Evolutionary conservation across 1,140 invertebrate species (phyloP), one percentile per base, ranked within the genome.

Genomic region (Steinernema khuongi): DNA sequence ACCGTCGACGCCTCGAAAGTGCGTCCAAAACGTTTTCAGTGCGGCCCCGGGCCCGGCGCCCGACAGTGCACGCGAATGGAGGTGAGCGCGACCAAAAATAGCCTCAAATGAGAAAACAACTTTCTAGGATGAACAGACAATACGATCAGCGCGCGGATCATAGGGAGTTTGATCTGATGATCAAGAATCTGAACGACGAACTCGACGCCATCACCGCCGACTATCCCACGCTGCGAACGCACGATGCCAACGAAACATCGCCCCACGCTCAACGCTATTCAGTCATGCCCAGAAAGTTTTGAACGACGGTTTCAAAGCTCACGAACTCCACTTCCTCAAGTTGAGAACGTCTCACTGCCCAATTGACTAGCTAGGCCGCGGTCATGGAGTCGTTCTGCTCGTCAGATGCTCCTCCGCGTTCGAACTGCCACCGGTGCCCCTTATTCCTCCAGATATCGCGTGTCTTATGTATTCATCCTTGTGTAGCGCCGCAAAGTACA

Each of bases 1-100:
- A 60, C 50, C 50, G 7, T 60, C 50, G 11, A 60, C 50, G 4
- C 83, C 92, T 92, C 78, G 73, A 50, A 70, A 29, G 30, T n/a
- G 1, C 30, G 18, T 74, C 14, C 31, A 70, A 60, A 19, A 36
- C 29, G 19, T 74, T 68, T 19, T 50, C 68, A 74, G n/a, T n/a
- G n/a, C 19, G 30, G 1, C 28, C 26, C 17, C 71, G 17, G 17
- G 22, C 17, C 43, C 7, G 28, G 74, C 43, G 70, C 72, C 33
- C 32, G 67, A 73, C 26, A 69, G 31, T 74, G 71, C 4, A 60
- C 50, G 11, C 14, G 19, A 60, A 26, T 22, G 4, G 14, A n/a
- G 4, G 14, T 14, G 50, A 22, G 50, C 26, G 26, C 22, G 7
- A 22, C 26, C 7, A 60, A 60, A 17, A 14, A 26, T 7, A 22